A percentile compares a stretch with the other conserved stretches of the same genome.
These are phyloP conservation scores for Lepidocolaptes lacrymiger DNA, from an alignment of 2,797 vertebrate species.

Conservation along the genomic window DNA sequence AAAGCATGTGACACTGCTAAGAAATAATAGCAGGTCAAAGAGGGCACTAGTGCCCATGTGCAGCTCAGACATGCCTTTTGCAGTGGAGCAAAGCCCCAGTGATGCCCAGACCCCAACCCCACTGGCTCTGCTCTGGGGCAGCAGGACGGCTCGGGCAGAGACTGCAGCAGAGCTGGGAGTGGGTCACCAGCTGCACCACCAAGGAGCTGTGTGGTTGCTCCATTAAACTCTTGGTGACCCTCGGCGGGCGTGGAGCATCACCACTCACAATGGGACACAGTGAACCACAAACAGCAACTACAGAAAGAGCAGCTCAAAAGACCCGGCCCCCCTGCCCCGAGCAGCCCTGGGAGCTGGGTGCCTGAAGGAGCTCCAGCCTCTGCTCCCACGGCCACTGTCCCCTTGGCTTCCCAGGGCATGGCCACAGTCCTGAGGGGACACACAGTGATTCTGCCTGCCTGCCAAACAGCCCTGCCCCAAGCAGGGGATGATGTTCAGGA, in stretches of 20 bases:
- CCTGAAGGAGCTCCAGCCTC: neutral
- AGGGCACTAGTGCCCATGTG: neutral
- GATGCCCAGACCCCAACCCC: accelerated
- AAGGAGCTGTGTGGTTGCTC: constrained; percentile 44
- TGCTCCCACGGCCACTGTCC: neutral
- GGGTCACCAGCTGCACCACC: constrained; percentile 14
- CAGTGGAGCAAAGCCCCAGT: neutral
- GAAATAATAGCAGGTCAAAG: neutral
- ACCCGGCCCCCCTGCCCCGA: accelerated
- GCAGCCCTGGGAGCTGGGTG: neutral
- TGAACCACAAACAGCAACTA: neutral
- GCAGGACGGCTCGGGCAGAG: accelerated
- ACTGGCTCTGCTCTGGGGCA: neutral
- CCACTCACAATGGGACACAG: constrained; percentile 42
- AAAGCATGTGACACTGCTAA: neutral
- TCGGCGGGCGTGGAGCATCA: neutral
- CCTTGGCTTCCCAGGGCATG: neutral
- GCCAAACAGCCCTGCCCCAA: neutral
- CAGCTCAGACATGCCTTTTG: neutral
- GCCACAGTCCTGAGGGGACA: neutral
- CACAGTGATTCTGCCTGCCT: neutral
- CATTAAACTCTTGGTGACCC: constrained; percentile 70
- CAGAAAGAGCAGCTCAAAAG: neutral
- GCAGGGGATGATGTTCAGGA: neutral
- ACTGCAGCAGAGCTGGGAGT: neutral